Percentiles rank a stretch among this genome's conserved stretches.
Conservation (phyloP, 2,797 vertebrate species). For the Varecia variegata region DNA sequence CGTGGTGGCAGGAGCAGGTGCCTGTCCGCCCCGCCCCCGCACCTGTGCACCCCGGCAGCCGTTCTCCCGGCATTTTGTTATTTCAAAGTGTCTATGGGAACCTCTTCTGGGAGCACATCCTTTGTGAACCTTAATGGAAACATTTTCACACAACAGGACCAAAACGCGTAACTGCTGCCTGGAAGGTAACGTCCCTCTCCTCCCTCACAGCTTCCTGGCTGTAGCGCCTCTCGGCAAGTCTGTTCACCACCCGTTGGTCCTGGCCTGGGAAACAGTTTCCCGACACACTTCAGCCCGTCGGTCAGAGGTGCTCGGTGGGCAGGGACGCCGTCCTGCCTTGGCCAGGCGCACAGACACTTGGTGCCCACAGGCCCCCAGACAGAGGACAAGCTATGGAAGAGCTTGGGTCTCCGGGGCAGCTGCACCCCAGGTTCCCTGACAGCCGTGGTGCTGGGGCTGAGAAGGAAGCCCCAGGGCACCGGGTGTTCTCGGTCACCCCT, state of each 20-base stretch:
- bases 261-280: too few species aligned
- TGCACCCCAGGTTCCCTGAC: background rate
- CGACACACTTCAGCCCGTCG: rapidly evolving
- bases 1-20: background rate
- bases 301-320: background rate
- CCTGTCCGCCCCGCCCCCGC: slow-evolving; percentile 70
- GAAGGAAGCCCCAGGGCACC: background rate
- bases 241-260: rapidly evolving
- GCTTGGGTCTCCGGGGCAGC: rapidly evolving
- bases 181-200: slow-evolving; percentile 40
- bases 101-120: slow-evolving; percentile 64
- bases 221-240: background rate
- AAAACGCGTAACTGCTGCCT: background rate
- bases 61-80: slow-evolving; percentile 55
- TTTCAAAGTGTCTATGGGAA: slow-evolving; percentile 72
- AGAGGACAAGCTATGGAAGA: background rate
- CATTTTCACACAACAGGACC: slow-evolving; percentile 62
- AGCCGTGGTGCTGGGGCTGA: rapidly evolving
- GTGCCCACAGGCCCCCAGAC: background rate
- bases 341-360: background rate
- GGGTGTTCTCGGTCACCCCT: background rate
- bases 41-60: slow-evolving; percentile 13
- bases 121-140: slow-evolving; percentile 61
- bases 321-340: rapidly evolving
- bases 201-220: background rate